Percentiles rank a stretch among this genome's conserved stretches.
phyloP scores from a whole-genome alignment of 2,888 invertebrate species.

The Quadroppia sp. region DNA sequence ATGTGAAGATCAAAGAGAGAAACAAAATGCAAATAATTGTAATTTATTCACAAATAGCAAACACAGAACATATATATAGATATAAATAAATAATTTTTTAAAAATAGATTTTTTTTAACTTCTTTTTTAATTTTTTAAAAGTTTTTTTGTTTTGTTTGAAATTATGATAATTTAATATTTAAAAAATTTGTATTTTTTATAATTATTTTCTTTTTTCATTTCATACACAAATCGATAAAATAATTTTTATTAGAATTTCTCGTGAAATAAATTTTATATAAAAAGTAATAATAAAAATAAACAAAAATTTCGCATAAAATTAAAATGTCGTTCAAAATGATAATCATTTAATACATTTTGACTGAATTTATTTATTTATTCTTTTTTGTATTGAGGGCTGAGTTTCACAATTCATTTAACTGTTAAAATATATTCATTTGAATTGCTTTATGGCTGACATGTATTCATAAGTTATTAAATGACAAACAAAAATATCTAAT shows the following conservation, averaged over 20 bases:
- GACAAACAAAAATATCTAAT: constrained; percentile 26
- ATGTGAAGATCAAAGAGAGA: not conserved
- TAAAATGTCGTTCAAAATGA: constrained; percentile 22
- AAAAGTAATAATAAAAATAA: not conserved
- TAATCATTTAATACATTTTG: not conserved
- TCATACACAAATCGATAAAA: constrained; percentile 1
- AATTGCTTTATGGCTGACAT: not conserved
- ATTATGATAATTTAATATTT: not conserved
- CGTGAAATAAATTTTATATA: no score
- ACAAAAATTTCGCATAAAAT: constrained; percentile 7
- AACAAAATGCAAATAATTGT: constrained; percentile 2
- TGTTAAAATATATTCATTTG: constrained; percentile 5
- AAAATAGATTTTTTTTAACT: not conserved
- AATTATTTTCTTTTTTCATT: not conserved
- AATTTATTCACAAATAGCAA: constrained; percentile 7
- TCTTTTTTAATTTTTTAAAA: not conserved
- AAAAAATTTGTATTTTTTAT: not conserved
- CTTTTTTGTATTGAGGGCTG: not conserved
- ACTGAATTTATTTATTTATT: not conserved
- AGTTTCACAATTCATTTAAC: not conserved
- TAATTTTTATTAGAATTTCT: not conserved
- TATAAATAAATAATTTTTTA: not conserved
- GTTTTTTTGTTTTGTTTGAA: not conserved
- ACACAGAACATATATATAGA: not conserved
- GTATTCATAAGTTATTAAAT: not conserved